Evolutionary conservation across 2,113 vertebrate genomes (phyloP).

Genomic region (Oryzias celebensis): DNA sequence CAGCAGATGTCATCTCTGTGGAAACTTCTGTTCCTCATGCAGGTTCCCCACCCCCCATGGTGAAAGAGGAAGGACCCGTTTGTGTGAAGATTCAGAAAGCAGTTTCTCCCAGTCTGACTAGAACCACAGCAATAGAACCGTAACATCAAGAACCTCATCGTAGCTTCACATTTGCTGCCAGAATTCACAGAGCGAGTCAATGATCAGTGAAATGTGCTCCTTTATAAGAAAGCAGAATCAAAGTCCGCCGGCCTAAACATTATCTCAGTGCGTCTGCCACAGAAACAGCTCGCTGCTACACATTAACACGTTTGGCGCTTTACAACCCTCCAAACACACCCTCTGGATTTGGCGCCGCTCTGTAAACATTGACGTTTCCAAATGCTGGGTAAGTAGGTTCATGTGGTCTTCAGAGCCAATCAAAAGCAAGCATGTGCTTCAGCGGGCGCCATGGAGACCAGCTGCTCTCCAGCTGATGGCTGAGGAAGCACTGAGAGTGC

Average conservation of each 20-base stretch:
- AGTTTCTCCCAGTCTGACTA: too few relatives aligned
- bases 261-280: constrained; percentile 25
- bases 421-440: constrained; percentile 13
- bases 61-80: too few relatives aligned
- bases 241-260: constrained; percentile 67
- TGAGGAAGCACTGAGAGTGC: constrained; percentile 32
- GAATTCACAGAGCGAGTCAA: constrained; percentile 38
- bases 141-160: too few relatives aligned
- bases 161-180: neutral
- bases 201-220: constrained; percentile 48
- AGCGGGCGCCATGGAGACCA: constrained; percentile 56
- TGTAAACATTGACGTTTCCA: constrained; percentile 69
- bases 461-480: constrained; percentile 35
- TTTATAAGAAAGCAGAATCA: constrained; percentile 46
- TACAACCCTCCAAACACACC: constrained; percentile 70
- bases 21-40: too few relatives aligned
- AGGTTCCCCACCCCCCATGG: too few relatives aligned
- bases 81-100: too few relatives aligned
- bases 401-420: constrained; percentile 37
- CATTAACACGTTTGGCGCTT: constrained; percentile 66
- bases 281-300: constrained; percentile 48
- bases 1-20: too few relatives aligned
- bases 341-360: constrained; percentile 58
- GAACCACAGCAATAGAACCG: too few relatives aligned
- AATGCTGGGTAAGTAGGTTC: constrained; percentile 22